Evolutionary conservation across 2,888 invertebrate genomes (phyloP).

Genomic region (Drosophila heteroneura): DNA sequence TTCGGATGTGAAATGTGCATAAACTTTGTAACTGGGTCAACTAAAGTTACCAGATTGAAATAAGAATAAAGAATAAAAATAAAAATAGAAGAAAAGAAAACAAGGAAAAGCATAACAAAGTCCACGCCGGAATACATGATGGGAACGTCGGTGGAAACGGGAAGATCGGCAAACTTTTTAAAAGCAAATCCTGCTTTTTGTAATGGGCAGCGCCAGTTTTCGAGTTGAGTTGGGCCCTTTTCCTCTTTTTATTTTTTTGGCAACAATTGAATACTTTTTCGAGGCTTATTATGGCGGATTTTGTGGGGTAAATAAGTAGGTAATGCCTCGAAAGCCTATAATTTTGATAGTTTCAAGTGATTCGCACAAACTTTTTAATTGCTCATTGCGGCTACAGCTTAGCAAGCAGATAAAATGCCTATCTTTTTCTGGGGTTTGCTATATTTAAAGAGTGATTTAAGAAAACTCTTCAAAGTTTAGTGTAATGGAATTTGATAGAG

Average conservation of each 20-base stretch:
- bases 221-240: neutral
- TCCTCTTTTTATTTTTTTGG: conserved; percentile 17
- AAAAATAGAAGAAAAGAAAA: neutral
- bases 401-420: neutral
- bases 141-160: neutral
- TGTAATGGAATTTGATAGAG: neutral
- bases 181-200: conserved; percentile 50
- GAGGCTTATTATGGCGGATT: conserved; percentile 42
- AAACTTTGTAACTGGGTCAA: conserved; percentile 62
- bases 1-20: conserved; percentile 53
- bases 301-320: conserved; percentile 14
- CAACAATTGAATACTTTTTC: conserved; percentile 60
- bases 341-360: conserved; percentile 60
- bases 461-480: neutral
- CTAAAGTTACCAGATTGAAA: conserved; percentile 40
- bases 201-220: conserved; percentile 38
- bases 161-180: conserved; percentile 42
- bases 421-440: neutral
- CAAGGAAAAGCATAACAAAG: conserved; percentile 34
- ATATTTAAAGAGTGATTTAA: neutral
- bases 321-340: conserved; percentile 49
- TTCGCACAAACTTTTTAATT: conserved; percentile 54
- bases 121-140: conserved; percentile 15
- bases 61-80: conserved; percentile 9
- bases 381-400: conserved; percentile 15